phyloP scores from a whole-genome alignment of 2,113 vertebrate genomes.

The Bagarius yarrelli region DNA sequence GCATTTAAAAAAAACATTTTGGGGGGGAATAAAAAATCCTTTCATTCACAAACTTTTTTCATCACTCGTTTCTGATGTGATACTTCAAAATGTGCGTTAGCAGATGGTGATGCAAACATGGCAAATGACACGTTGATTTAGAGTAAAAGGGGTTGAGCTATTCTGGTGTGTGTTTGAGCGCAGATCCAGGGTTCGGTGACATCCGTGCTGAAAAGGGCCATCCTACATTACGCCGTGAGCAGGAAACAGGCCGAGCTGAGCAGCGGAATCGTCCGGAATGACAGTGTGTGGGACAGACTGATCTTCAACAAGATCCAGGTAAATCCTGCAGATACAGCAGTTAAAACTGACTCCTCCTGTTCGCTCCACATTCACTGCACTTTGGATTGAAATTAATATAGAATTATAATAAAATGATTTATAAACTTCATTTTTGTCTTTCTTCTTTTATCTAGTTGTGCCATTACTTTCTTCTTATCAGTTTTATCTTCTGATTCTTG shows the following conservation, averaged over 20 bases:
- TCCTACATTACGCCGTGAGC: slow-evolving; percentile 72
- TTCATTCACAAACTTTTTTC: too few species aligned
- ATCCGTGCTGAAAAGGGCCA: slow-evolving; percentile 66
- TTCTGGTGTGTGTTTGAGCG: slow-evolving; percentile 25
- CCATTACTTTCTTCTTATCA: background rate
- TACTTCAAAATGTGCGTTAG: too few species aligned
- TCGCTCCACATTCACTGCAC: background rate
- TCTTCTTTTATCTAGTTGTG: background rate
- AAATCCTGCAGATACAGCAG: background rate
- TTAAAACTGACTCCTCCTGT: background rate
- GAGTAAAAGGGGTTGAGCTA: slow-evolving; percentile 1
- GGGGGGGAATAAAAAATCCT: too few species aligned
- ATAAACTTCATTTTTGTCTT: background rate
- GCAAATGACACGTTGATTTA: background rate
- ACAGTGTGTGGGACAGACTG: slow-evolving; percentile 76
- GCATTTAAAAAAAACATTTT: too few species aligned
- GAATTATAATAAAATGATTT: too few species aligned
- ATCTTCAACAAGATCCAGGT: slow-evolving; percentile 78
- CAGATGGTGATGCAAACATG: too few species aligned
- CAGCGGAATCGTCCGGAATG: slow-evolving; percentile 72
- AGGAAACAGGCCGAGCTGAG: slow-evolving; percentile 76
- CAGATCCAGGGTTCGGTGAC: slow-evolving; percentile 72
- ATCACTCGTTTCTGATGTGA: too few species aligned
- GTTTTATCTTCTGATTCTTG: background rate
- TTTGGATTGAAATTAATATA: background rate